Evolutionary conservation across 2,888 invertebrate species (phyloP).

Genomic region (Bembecia ichneumoniformis): DNA sequence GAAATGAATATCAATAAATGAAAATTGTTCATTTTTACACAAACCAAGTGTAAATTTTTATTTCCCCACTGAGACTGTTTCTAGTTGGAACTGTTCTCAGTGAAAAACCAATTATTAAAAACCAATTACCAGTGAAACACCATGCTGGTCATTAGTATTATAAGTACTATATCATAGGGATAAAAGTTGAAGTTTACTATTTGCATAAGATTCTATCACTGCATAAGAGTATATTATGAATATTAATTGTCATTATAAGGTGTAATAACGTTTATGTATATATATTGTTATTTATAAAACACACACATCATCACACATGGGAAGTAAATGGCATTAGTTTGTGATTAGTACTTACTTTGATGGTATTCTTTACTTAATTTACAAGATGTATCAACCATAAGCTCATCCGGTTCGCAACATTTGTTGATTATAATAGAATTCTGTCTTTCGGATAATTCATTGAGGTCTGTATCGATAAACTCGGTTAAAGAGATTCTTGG

Average conservation of each 20-base stretch:
- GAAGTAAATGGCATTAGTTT: not conserved
- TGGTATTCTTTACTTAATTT: slow-evolving; percentile 74
- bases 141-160: too few relatives aligned
- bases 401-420: slow-evolving; percentile 82
- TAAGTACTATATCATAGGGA: too few relatives aligned
- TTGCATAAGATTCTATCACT: too few relatives aligned
- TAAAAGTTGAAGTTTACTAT: too few relatives aligned
- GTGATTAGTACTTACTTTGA: slow-evolving; percentile 55
- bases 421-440: slow-evolving; percentile 78
- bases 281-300: not conserved
- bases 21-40: too few relatives aligned
- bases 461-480: slow-evolving; percentile 50
- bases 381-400: slow-evolving; percentile 78
- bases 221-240: too few relatives aligned
- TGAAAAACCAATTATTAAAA: too few relatives aligned
- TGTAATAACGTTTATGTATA: not conserved
- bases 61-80: too few relatives aligned
- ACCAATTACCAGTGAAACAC: too few relatives aligned
- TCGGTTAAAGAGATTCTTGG: slow-evolving; percentile 16
- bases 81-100: too few relatives aligned
- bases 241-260: not conserved
- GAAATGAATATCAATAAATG: too few relatives aligned
- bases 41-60: too few relatives aligned
- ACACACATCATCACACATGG: not conserved
- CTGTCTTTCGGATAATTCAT: slow-evolving; percentile 59